phyloP scores from a whole-genome alignment of 1,140 invertebrate genomes.

The Pseudachorutes palmiensis region DNA sequence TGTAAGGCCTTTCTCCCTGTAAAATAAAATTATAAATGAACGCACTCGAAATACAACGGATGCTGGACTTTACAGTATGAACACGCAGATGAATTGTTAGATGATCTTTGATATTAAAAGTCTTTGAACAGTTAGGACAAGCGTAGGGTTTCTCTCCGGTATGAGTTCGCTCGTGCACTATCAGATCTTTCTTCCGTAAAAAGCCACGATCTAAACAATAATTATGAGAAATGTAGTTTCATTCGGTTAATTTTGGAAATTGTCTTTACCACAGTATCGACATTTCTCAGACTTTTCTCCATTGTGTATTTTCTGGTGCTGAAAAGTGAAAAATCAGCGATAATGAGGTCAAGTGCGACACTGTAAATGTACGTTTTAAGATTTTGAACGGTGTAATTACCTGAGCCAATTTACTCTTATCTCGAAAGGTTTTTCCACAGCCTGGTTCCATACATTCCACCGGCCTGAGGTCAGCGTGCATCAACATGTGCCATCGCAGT shows the following conservation, averaged over 20 bases:
- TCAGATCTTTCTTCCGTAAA: constrained; percentile 50
- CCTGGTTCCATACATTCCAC: constrained; percentile 4
- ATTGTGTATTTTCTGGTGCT: constrained; percentile 63
- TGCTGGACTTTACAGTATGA: neutral
- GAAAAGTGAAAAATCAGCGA: neutral
- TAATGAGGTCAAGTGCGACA: no score
- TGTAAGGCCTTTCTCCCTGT: constrained; percentile 19
- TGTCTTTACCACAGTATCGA: constrained; percentile 48
- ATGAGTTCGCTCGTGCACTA: constrained; percentile 20
- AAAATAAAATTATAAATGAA: constrained; percentile 17
- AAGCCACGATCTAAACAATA: constrained; percentile 35
- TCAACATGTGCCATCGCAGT: neutral
- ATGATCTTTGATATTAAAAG: constrained; percentile 28
- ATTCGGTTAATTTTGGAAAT: neutral
- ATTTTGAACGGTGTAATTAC: constrained; percentile 7
- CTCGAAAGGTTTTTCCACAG: constrained; percentile 15
- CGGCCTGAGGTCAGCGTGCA: constrained; percentile 8
- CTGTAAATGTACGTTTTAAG: no score
- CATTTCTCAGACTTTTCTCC: constrained; percentile 73
- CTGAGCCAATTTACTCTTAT: constrained; percentile 19
- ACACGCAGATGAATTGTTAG: constrained; percentile 14
- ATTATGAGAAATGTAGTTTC: neutral
- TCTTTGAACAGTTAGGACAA: constrained; percentile 21
- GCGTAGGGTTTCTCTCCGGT: constrained; percentile 23
- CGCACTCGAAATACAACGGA: neutral